phyloP scores from a whole-genome alignment of 2,797 vertebrate genomes.

The Lacerta viridis region DNA sequence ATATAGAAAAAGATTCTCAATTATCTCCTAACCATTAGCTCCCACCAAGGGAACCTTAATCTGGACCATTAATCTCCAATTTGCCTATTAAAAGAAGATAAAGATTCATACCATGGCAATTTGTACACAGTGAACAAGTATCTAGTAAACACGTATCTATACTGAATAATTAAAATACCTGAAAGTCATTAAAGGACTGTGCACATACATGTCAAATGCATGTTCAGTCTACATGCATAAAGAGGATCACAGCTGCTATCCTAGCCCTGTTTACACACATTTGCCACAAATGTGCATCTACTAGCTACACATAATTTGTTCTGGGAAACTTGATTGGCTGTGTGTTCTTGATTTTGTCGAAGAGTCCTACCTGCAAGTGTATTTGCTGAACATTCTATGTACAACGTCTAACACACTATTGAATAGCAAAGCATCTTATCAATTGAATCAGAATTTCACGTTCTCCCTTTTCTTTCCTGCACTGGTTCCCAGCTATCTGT shows the following conservation, averaged over 20 bases:
- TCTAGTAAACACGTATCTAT: background rate
- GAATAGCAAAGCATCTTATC: background rate
- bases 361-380: background rate
- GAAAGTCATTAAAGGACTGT: background rate
- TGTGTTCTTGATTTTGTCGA: background rate
- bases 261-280: too few species aligned
- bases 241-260: background rate
- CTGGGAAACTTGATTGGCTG: background rate
- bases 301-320: background rate
- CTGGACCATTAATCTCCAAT: background rate
- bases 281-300: background rate
- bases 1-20: background rate
- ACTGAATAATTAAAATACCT: background rate
- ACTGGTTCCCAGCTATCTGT: background rate
- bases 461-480: slow-evolving; percentile 9
- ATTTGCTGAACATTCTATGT: background rate
- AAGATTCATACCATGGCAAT: background rate
- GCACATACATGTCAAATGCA: background rate
- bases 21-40: background rate
- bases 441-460: slow-evolving; percentile 1
- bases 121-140: background rate
- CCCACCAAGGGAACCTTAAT: background rate
- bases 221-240: background rate
- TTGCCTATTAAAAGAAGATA: background rate
- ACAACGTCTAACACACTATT: background rate